Conservation (phyloP, 2,888 invertebrate species). For the Odontothrips loti region DNA sequence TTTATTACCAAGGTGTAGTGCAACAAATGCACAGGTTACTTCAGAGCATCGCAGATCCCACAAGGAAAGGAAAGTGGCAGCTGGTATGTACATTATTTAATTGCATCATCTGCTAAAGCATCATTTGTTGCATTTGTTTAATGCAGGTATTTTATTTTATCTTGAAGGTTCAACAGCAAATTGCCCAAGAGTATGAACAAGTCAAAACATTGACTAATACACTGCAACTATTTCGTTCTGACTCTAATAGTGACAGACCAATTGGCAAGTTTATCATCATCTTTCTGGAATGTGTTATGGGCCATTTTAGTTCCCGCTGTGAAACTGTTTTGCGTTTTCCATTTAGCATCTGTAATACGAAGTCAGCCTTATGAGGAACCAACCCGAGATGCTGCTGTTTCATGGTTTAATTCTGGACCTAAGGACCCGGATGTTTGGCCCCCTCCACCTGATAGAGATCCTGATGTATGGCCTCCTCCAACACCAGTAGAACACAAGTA, state of each 20-base stretch:
- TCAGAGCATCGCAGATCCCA: conserved; percentile 71
- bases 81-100: conserved; percentile 36
- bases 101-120: neutral
- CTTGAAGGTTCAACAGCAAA: conserved; percentile 76
- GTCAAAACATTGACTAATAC: conserved; percentile 77
- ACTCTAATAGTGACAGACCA: conserved; percentile 56
- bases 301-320: conserved; percentile 25
- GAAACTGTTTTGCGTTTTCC: neutral
- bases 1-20: conserved; percentile 89
- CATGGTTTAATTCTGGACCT: conserved; percentile 59
- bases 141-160: neutral
- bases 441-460: conserved; percentile 58
- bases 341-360: neutral
- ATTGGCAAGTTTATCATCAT: conserved; percentile 44
- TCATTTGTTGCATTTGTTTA: neutral
- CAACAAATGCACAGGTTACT: conserved; percentile 86
- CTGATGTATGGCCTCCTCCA: conserved; percentile 85
- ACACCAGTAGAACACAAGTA: conserved; percentile 70
- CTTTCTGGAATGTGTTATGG: neutral
- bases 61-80: conserved; percentile 84
- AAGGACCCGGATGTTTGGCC: conserved; percentile 57
- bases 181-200: conserved; percentile 84
- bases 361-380: conserved; percentile 53
- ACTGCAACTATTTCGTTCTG: conserved; percentile 70
- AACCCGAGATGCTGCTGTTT: conserved; percentile 70